Evolutionary conservation across 1,140 invertebrate species (phyloP).

Genomic region (Cylas formicarius): DNA sequence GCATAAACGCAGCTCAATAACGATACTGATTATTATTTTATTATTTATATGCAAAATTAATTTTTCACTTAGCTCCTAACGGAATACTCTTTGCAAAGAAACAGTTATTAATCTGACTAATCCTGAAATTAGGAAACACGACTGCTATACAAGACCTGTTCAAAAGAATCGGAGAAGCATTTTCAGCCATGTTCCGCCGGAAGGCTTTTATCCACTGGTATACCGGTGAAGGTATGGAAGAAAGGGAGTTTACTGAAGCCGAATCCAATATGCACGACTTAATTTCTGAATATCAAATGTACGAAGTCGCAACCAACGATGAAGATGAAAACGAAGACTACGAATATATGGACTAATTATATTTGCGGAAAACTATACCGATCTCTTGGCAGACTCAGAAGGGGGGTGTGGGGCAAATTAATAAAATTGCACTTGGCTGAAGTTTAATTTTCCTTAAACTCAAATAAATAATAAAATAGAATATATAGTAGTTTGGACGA

Average conservation of each 20-base stretch:
- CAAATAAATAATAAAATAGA: too few relatives aligned
- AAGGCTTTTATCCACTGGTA: conserved; percentile 70
- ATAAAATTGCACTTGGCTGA: too few relatives aligned
- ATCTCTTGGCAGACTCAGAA: too few relatives aligned
- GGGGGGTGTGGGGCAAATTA: too few relatives aligned
- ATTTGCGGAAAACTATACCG: too few relatives aligned
- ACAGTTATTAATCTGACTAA: too few relatives aligned
- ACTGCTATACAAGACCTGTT: conserved; percentile 77
- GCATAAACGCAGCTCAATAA: too few relatives aligned
- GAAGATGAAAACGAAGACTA: conserved; percentile 22
- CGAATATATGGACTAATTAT: conserved; percentile 5
- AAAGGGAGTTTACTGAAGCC: conserved; percentile 71
- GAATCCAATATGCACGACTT: conserved; percentile 76
- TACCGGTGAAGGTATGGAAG: conserved; percentile 71
- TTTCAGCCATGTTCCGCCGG: conserved; percentile 66
- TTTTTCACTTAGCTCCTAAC: too few relatives aligned
- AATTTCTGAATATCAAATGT: conserved; percentile 76
- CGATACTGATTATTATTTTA: too few relatives aligned
- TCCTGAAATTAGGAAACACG: conserved; percentile 49
- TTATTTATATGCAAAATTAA: too few relatives aligned
- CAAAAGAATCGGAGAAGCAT: conserved; percentile 68
- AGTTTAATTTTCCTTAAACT: too few relatives aligned
- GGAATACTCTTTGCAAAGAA: background rate
- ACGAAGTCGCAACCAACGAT: conserved; percentile 48
- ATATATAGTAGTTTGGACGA: too few relatives aligned